Base-by-base conservation (phyloP, 2,797 vertebrate genomes). In the Salarias fasciatus region DNA sequence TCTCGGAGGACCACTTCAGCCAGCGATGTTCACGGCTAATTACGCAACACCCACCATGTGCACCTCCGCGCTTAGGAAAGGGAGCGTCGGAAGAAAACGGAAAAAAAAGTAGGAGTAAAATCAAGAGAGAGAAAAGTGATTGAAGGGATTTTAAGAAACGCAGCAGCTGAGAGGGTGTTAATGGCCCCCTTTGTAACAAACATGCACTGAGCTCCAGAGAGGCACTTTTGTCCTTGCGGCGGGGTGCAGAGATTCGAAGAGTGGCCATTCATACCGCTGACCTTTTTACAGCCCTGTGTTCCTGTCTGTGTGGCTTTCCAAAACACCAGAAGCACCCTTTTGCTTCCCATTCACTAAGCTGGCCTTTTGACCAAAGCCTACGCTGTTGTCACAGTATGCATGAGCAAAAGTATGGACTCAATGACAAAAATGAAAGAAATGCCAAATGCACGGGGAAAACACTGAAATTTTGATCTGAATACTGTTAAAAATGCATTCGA, bases 1-100 rank as follows among this genome's bases (percentile, higher is more conserved):
- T 86, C 86, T 77, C 80, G 0, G 50, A 78, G 80, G 85, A 87
- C 65, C 74, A 63, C 80, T 85, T 86, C 53, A 73, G 61, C 60
- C 56, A 57, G 49, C 70, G 68, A 52, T 64, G 70, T 71, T 86
- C 73, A 68, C 66, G 74, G 77, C 69, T 82, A 86, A 90, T 87
- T 83, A 82, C 68, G 31, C 64, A 67, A 47, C 51, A 12, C 63
- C 54, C 65, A 51, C 56, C 45, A 42, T 44, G 45, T 53, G 63
- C 62, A 61, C 50, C 61, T 66, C 58, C 0, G 4, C 52, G 18
- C 54, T 72, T 24, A 8, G 33, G 12, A 40, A 55, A n/a, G 52
- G 61, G n/a, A 11, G 44, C 62, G 52, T 5, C 10, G 30, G 35
- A 38, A 29, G 48, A 67, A 33, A 63, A 35, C 7, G 37, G 44